These are phyloP conservation scores for Ichneumoninae sp. DNA, from an alignment of 2,888 invertebrate genomes.

Conservation along the genomic window DNA sequence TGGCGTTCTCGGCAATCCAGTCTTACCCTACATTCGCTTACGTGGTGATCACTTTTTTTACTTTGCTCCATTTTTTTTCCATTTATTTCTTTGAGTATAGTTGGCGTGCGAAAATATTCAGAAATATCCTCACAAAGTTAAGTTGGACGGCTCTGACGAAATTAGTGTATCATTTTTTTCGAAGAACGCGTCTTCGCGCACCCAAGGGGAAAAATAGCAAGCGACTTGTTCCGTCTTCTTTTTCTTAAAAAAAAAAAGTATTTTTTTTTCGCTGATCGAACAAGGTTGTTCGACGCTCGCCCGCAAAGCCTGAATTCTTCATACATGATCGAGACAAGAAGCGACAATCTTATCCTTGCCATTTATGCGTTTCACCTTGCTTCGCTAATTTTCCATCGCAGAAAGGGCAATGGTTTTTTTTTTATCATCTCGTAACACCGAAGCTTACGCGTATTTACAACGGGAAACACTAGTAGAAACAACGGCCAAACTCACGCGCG, in stretches of 20 bases:
- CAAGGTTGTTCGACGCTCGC: neutral
- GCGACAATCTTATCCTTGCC: neutral
- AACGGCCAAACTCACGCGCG: constrained; percentile 66
- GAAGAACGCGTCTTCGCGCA: constrained; percentile 79
- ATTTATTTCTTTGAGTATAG: constrained; percentile 70
- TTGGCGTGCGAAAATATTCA: constrained; percentile 83
- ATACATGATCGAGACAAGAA: constrained; percentile 6
- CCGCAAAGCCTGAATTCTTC: neutral
- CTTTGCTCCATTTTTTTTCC: constrained; percentile 40
- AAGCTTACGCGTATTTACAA: constrained; percentile 74
- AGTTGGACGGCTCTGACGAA: constrained; percentile 85
- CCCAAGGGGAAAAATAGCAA: constrained; percentile 55
- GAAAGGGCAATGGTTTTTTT: constrained; percentile 18
- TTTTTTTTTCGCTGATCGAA: constrained; percentile 17
- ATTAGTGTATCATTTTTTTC: constrained; percentile 78
- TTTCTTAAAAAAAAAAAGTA: constrained; percentile 1
- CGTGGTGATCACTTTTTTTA: constrained; percentile 24
- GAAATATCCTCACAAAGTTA: constrained; percentile 83
- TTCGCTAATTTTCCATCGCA: constrained; percentile 35
- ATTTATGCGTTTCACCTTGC: neutral
- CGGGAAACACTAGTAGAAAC: constrained; percentile 64
- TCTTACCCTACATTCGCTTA: constrained; percentile 53
- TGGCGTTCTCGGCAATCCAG: constrained; percentile 35
- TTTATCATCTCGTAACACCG: constrained; percentile 47
- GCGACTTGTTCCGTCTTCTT: constrained; percentile 21